Base-by-base conservation (phyloP, 2,113 vertebrate genomes). In the Epinephelus cyanopodus region DNA sequence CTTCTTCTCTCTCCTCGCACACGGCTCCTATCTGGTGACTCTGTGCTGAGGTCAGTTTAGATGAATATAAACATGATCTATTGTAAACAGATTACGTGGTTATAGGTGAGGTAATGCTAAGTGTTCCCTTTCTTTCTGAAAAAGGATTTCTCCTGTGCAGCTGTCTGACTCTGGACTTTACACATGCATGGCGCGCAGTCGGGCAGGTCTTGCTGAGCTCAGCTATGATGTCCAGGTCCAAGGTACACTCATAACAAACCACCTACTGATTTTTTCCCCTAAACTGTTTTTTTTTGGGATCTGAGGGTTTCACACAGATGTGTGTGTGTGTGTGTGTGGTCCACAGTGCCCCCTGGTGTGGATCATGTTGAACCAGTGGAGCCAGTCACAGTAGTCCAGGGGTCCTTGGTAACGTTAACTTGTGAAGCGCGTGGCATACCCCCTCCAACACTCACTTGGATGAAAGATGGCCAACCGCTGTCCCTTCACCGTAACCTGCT, bases 381-480 rank as follows among this genome's bases (percentile, higher is more conserved):
- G 58, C 94, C 97, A 0, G 92, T 97, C 27, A 90, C 93, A 0
- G 97, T 96, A 21, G 89, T 95, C 15, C 75, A 83, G 29, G 97
- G 97, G 25, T 97, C 97, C 0, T 50, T 94, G 0, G 96, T 98
- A 74, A 95, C 96, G 0, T 91, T 99, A 63, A 95, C 95, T 5
- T 99, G 98, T 0, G 93, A 97, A 82, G 97, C 97, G 21, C 95
- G 86, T 0, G 98, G 97, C 5, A 87, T 94, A 9, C 98, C 98
- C 0, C 90, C 90, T 8, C 98, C 97, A 0, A 87, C 88, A 0
- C 94, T 99, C 48, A 96, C 95, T 0, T 99, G 98, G 98, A 77
- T 96, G 90, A 99, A 98, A 89, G 95, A 98, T 0, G 91, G 96
- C 17, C 88, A 96, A 73, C 96, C 96, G 0, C 90, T 98, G 64